phyloP scores from a whole-genome alignment of 2,888 invertebrate genomes.

The Dryobota labecula region DNA sequence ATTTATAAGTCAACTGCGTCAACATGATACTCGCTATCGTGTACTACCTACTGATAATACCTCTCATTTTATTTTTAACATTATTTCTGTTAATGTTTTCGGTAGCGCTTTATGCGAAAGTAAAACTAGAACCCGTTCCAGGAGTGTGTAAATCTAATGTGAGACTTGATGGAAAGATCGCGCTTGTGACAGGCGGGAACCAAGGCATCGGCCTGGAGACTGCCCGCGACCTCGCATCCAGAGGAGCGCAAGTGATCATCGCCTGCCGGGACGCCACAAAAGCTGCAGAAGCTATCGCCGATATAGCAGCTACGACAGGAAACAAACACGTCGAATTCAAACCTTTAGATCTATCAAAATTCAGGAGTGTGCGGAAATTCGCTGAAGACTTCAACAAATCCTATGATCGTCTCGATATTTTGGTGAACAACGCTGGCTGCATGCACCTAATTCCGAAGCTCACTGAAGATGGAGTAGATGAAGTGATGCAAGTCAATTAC shows the following conservation, averaged over 20 bases:
- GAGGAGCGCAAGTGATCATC: slow-evolving; percentile 93
- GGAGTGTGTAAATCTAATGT: slow-evolving; percentile 77
- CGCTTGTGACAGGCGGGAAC: slow-evolving; percentile 95
- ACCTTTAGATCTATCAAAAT: slow-evolving; percentile 87
- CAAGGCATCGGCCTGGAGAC: slow-evolving; percentile 96
- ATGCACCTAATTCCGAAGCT: slow-evolving; percentile 76
- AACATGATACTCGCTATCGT: slow-evolving; percentile 51
- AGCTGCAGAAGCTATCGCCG: slow-evolving; percentile 92
- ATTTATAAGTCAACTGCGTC: background rate
- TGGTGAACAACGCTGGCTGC: slow-evolving; percentile 92
- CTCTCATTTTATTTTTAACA: slow-evolving; percentile 10
- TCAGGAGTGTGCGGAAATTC: slow-evolving; percentile 90
- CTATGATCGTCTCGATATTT: slow-evolving; percentile 89
- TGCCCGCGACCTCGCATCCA: slow-evolving; percentile 92
- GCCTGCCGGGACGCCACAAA: slow-evolving; percentile 94
- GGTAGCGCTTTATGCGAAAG: slow-evolving; percentile 24
- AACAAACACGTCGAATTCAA: slow-evolving; percentile 93
- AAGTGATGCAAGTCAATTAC: slow-evolving; percentile 92
- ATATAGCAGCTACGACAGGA: slow-evolving; percentile 92
- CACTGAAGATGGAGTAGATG: slow-evolving; percentile 91
- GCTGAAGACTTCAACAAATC: slow-evolving; percentile 90
- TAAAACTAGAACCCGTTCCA: slow-evolving; percentile 54
- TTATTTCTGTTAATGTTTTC: slow-evolving; percentile 6
- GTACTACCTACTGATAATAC: slow-evolving; percentile 19
- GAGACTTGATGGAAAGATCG: slow-evolving; percentile 89